These are phyloP conservation scores for Dasypus novemcinctus DNA, from an alignment of 2,113 vertebrate genomes.

Conservation along the genomic window DNA sequence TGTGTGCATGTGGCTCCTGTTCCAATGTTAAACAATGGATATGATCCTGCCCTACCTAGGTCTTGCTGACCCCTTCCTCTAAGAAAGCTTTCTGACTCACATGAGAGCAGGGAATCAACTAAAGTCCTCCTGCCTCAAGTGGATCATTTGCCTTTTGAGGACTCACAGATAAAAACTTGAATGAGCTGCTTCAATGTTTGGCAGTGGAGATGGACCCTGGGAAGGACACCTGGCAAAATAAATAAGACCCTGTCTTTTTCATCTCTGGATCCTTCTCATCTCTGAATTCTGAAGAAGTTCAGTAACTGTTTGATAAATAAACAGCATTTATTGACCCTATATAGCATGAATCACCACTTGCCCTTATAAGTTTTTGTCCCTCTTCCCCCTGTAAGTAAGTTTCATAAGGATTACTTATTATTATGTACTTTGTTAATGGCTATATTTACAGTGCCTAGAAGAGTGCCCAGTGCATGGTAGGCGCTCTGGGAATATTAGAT, in stretches of 20 bases:
- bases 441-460: neutral
- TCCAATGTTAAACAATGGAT: neutral
- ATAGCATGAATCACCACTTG: neutral
- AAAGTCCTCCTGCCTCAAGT: neutral
- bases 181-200: neutral
- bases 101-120: neutral
- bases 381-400: neutral
- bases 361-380: neutral
- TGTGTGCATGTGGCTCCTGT: neutral
- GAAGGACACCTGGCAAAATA: neutral
- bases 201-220: neutral
- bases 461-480: neutral
- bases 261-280: neutral
- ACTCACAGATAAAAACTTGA: neutral
- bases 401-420: neutral
- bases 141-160: neutral
- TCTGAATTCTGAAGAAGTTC: neutral
- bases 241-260: neutral
- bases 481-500: neutral
- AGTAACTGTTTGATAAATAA: neutral
- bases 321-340: neutral
- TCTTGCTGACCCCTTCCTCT: neutral
- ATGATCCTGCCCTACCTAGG: neutral
- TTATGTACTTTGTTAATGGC: neutral
- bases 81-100: neutral